A percentile compares a stretch with the other conserved stretches of the same genome.
These are phyloP conservation scores for Chaetura pelagica DNA, from an alignment of 2,113 vertebrate genomes.

Conservation along the genomic window DNA sequence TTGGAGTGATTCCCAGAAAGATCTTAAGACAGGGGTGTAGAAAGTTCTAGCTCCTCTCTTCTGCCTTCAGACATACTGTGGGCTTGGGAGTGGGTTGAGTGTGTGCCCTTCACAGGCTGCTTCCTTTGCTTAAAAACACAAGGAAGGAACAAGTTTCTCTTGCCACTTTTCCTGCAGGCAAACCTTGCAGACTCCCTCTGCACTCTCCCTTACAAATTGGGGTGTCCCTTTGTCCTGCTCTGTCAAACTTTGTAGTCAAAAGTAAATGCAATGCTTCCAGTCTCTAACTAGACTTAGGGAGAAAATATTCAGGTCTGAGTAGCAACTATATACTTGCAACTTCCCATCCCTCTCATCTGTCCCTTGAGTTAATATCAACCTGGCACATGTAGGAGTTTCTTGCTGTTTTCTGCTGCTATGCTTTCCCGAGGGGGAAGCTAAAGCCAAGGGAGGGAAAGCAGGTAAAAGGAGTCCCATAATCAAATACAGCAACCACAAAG, in stretches of 20 bases:
- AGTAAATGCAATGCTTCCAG: neutral
- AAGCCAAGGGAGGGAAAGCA: neutral
- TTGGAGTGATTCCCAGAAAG: neutral
- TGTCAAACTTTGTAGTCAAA: neutral
- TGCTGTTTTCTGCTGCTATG: neutral
- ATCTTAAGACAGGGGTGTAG: neutral
- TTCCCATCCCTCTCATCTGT: neutral
- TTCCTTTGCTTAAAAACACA: neutral
- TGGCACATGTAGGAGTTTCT: neutral
- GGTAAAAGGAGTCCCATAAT: neutral
- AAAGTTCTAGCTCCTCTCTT: neutral
- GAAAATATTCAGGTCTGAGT: neutral
- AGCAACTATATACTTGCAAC: neutral
- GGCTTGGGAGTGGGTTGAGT: neutral
- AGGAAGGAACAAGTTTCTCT: neutral
- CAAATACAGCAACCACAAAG: neutral
- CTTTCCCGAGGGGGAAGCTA: neutral
- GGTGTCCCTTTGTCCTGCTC: neutral
- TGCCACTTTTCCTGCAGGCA: neutral
- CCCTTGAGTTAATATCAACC: neutral
- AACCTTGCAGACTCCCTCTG: neutral
- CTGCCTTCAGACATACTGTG: neutral
- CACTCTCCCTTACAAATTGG: neutral
- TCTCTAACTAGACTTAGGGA: neutral
- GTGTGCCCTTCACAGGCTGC: neutral